Base-by-base conservation (phyloP, 2,113 vertebrate species). In the Gasterosteus aculeatus region DNA sequence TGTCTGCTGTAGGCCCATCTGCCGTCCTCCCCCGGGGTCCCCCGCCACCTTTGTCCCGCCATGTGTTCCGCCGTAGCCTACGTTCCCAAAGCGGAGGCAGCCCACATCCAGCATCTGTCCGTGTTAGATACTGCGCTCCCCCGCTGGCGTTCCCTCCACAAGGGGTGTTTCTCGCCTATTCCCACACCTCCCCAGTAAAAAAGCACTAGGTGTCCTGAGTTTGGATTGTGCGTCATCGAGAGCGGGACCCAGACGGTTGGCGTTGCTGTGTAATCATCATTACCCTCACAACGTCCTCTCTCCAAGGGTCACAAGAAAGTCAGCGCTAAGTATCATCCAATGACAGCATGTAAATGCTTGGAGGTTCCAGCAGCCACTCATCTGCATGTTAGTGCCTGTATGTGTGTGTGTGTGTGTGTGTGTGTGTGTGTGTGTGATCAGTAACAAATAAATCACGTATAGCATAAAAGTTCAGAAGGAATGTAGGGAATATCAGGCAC, bases 61-160 rank as follows among this genome's bases (percentile, higher is more conserved):
- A 84, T 85, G 82, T 89, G 77, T 82, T 87, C 80, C 78, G 75
- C 53, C 10, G 29, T 91, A 91, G 87, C 91, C 90, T 83, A 87
- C 89, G 89, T 92, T 88, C 85, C 84, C 46, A 81, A 77, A 85
- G 72, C 47, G 16, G 75, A 77, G 72, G 80, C 80, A 82, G 57
- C 57, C 85, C 75, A 68, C 68, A 73, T 76, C 56, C 78, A 77
- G 78, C 83, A 80, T 77, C 84, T 88, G 84, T 82, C 61, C 75
- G 87, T 69, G 70, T 87, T 77, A 86, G 82, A 91, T 82, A 85
- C 46, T 51, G n/a, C 10, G 39, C 67, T 39, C 47, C 68, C 75
- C n/a, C n/a, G 15, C 33, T 71, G 69, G 39, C 39, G 44, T 58
- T 49, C 39, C 54, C 56, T 38, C 57, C 51, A 19, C 75, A 39